Conservation (phyloP, 35 echinoderm and acorn worm genomes). For the Diadema setosum region DNA sequence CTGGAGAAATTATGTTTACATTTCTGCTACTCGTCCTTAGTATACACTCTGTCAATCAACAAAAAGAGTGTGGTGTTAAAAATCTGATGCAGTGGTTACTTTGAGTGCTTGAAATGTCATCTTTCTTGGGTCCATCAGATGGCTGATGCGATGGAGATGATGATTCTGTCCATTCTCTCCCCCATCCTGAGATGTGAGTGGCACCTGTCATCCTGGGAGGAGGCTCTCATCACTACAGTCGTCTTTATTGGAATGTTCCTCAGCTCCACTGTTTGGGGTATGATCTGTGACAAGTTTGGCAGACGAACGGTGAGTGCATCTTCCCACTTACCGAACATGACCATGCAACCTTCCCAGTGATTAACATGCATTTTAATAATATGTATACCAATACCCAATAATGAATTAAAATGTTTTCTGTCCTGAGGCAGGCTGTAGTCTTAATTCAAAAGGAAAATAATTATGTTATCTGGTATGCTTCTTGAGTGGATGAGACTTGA, state of each 20-base stretch:
- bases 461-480: no score
- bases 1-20: neutral
- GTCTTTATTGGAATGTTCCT: slow-evolving; percentile 95
- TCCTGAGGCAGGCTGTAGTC: no score
- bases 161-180: slow-evolving; percentile 87
- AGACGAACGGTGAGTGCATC: slow-evolving; percentile 79
- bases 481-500: no score
- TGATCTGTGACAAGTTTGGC: slow-evolving; percentile 95
- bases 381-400: no score
- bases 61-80: no score
- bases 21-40: neutral
- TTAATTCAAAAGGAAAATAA: no score
- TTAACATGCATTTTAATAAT: no score
- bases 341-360: no score
- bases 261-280: slow-evolving; percentile 94
- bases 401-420: no score
- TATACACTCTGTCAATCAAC: neutral
- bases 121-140: slow-evolving; percentile 27
- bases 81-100: no score
- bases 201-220: slow-evolving; percentile 62
- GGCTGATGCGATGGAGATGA: slow-evolving; percentile 99
- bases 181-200: slow-evolving; percentile 85
- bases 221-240: slow-evolving; percentile 90
- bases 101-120: no score
- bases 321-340: no score